Evolutionary conservation across 35 echinoderm and acorn worm genomes (phyloP).

Genomic region (Lytechinus variegatus): DNA sequence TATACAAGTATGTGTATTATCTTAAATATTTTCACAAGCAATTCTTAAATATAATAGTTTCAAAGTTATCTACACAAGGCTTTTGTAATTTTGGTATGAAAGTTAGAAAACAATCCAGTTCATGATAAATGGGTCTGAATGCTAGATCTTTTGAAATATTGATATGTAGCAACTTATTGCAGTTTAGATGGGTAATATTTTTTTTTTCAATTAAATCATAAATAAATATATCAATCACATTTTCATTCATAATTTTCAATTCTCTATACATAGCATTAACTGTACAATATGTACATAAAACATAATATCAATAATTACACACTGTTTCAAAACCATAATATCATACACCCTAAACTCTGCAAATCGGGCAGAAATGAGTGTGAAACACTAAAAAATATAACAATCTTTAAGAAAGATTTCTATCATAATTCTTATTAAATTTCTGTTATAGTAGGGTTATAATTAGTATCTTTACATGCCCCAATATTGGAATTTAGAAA

Average conservation of each 20-base stretch:
- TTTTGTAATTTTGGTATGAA: slow-evolving; percentile 7
- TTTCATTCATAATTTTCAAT: not conserved
- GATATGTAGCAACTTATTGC: not conserved
- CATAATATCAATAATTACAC: not conserved
- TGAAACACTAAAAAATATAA: not conserved
- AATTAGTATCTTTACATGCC: not conserved
- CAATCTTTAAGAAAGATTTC: not conserved
- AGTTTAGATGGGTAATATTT: not conserved
- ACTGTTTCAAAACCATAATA: not conserved
- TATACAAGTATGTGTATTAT: not conserved
- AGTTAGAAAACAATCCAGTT: not conserved
- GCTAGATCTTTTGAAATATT: not conserved
- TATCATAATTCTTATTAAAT: not conserved
- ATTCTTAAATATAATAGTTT: not conserved
- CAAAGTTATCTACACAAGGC: slow-evolving; percentile 3
- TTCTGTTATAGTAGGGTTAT: too few relatives aligned
- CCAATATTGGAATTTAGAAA: not conserved
- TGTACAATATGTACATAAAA: slow-evolving; percentile 6
- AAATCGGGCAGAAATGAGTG: not conserved
- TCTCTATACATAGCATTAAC: not conserved
- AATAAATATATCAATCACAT: slow-evolving; percentile 7
- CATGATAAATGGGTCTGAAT: not conserved
- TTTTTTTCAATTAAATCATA: not conserved
- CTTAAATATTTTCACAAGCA: not conserved
- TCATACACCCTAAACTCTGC: not conserved